A percentile compares a stretch with the other conserved stretches of the same genome.
These are phyloP conservation scores for Leptinotarsa haldemani DNA, from an alignment of 2,888 invertebrate genomes.

Conservation along the genomic window DNA sequence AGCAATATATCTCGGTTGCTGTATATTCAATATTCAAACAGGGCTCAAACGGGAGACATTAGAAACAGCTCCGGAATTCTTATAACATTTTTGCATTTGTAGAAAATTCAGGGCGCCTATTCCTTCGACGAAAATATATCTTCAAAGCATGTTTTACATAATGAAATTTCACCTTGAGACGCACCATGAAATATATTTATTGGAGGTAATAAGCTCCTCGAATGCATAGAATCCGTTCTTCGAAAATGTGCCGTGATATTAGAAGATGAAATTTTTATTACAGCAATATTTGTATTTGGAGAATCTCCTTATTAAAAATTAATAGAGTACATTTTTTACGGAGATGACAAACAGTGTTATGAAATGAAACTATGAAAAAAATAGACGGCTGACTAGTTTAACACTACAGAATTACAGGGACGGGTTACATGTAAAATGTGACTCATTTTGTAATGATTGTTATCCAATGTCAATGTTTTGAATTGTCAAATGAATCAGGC, in stretches of 20 bases:
- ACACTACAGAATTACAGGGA: too few relatives aligned
- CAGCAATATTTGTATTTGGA: too few relatives aligned
- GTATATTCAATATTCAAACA: constrained; percentile 15
- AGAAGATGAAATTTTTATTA: too few relatives aligned
- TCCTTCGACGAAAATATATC: constrained; percentile 1
- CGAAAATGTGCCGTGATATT: not conserved
- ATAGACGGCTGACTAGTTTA: too few relatives aligned
- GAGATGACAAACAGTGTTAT: too few relatives aligned
- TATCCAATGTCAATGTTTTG: too few relatives aligned
- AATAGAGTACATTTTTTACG: too few relatives aligned
- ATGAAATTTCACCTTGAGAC: constrained; percentile 15
- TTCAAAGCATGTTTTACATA: constrained; percentile 15
- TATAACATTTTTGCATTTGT: constrained; percentile 12
- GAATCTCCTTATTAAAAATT: too few relatives aligned
- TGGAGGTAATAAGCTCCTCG: not conserved
- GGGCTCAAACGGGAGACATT: constrained; percentile 2
- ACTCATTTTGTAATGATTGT: too few relatives aligned
- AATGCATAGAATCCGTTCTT: not conserved
- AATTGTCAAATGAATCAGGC: too few relatives aligned
- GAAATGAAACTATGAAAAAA: too few relatives aligned
- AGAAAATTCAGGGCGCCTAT: constrained; percentile 1
- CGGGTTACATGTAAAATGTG: too few relatives aligned
- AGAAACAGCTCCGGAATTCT: constrained; percentile 5
- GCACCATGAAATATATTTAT: constrained; percentile 15
- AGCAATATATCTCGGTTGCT: constrained; percentile 1